phyloP scores from a whole-genome alignment of 2,888 invertebrate genomes.

The Leptopilina drosophilae region DNA sequence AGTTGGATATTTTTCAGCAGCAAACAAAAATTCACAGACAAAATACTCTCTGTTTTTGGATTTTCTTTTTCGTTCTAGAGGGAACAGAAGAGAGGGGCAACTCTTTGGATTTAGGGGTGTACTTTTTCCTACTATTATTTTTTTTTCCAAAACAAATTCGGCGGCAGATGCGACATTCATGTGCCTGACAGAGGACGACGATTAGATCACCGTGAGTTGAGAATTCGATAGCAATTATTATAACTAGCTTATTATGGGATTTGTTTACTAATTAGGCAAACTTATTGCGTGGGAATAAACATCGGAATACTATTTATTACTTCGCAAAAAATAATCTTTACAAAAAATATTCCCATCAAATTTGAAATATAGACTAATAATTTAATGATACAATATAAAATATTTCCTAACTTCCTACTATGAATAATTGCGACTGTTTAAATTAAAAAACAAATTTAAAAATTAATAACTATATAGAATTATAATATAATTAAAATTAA shows the following conservation, averaged over 20 bases:
- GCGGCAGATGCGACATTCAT: constrained; percentile 33
- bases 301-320: no score
- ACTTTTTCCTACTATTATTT: background rate
- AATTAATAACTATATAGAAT: no score
- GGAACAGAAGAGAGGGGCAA: background rate
- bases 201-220: constrained; percentile 36
- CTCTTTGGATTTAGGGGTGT: background rate
- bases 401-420: no score
- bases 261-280: background rate
- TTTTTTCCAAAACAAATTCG: background rate
- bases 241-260: background rate
- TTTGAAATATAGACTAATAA: no score
- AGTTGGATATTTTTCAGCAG: background rate
- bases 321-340: no score
- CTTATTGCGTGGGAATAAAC: no score
- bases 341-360: no score
- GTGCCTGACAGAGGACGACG: constrained; percentile 37
- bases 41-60: background rate
- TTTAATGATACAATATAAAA: no score
- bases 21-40: background rate
- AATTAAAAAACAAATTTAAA: no score
- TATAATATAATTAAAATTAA: no score
- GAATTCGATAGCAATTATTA: background rate
- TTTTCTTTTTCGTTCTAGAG: no score
- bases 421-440: no score